Evolutionary conservation across 2,113 vertebrate genomes (phyloP).

Genomic region (Cepphus grylle): DNA sequence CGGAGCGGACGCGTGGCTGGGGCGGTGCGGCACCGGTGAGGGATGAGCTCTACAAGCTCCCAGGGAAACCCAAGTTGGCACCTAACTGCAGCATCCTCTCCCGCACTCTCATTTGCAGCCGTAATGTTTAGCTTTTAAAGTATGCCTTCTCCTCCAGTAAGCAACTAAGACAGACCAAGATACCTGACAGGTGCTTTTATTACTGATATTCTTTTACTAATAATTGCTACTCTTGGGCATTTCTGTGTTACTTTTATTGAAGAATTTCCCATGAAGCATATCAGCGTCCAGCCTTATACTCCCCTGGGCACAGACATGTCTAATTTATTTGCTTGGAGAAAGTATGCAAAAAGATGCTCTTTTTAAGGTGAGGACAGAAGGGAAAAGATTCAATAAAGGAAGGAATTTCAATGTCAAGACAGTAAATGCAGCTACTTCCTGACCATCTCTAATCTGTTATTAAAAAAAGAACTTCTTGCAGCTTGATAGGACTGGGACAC

Average conservation of each 20-base stretch:
- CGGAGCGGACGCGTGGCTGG: fast-evolving
- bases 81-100: not conserved
- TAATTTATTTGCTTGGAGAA: not conserved
- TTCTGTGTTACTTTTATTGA: not conserved
- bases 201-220: not conserved
- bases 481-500: not conserved
- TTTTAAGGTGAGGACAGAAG: not conserved
- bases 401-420: not conserved
- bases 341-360: not conserved
- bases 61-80: not conserved
- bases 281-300: not conserved
- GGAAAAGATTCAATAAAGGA: not conserved
- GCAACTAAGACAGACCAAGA: not conserved
- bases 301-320: not conserved
- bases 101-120: not conserved
- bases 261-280: not conserved
- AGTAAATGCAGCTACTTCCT: not conserved
- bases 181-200: not conserved
- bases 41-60: not conserved
- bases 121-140: not conserved
- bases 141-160: not conserved
- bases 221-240: not conserved
- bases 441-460: not conserved
- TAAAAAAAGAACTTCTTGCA: not conserved
- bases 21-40: not conserved